phyloP scores from a whole-genome alignment of 2,888 invertebrate species.

The Eumerus sabulonum region DNA sequence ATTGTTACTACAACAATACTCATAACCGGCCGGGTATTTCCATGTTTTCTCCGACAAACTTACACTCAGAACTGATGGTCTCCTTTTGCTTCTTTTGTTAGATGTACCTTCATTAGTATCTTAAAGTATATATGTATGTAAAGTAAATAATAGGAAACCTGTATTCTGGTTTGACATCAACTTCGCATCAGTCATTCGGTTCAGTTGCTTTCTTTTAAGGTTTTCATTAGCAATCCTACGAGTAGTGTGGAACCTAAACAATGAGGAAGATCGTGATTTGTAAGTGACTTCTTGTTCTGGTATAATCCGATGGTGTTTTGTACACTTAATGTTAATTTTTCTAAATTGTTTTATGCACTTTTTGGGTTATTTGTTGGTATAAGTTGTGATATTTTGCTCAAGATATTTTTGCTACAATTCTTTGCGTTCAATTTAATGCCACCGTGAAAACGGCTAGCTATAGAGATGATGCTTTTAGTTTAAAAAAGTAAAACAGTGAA shows the following conservation, averaged over 20 bases:
- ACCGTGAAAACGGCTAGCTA: too few relatives aligned
- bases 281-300: constrained; percentile 15
- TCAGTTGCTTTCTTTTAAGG: constrained; percentile 6
- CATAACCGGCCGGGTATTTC: too few relatives aligned
- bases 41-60: too few relatives aligned
- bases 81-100: too few relatives aligned
- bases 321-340: neutral
- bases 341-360: neutral
- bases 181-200: constrained; percentile 12
- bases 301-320: neutral
- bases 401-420: too few relatives aligned
- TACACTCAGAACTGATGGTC: too few relatives aligned
- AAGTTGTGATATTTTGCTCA: too few relatives aligned
- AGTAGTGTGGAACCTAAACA: constrained; percentile 4
- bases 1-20: neutral
- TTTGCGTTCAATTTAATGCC: too few relatives aligned
- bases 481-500: too few relatives aligned
- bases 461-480: too few relatives aligned
- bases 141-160: constrained; percentile 25
- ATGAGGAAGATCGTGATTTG: constrained; percentile 29
- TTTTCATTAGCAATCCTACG: constrained; percentile 78
- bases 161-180: constrained; percentile 32
- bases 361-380: neutral
- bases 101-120: too few relatives aligned
- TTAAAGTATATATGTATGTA: too few relatives aligned